Conservation (phyloP, 2,888 invertebrate species). For the Glyphotaelius pellucidus region DNA sequence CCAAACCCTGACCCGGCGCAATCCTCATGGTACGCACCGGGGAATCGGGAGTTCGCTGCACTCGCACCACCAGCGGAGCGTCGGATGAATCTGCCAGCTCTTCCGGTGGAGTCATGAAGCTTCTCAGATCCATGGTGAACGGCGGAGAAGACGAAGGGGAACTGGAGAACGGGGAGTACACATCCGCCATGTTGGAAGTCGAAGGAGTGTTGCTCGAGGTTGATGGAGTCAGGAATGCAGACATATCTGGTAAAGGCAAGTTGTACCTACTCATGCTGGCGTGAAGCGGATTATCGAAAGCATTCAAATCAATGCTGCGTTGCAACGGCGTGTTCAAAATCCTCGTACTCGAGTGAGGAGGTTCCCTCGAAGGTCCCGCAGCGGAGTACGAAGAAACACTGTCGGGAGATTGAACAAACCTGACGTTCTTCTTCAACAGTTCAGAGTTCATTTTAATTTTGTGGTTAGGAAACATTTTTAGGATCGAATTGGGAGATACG, state of each 20-base stretch:
- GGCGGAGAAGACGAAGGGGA: background rate
- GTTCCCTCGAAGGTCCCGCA: background rate
- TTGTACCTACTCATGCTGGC: background rate
- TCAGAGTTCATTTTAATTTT: constrained; percentile 19
- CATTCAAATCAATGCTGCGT: background rate
- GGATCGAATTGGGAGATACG: constrained; percentile 8
- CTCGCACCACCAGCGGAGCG: background rate
- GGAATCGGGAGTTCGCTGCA: background rate
- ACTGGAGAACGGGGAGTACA: background rate
- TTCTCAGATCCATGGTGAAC: background rate
- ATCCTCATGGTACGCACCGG: background rate
- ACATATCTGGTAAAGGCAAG: background rate
- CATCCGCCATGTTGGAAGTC: background rate
- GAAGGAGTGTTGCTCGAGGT: background rate
- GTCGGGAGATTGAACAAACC: constrained; percentile 20
- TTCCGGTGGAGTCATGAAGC: background rate
- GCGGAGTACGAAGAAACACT: constrained; percentile 3
- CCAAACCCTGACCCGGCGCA: background rate
- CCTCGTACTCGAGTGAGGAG: background rate
- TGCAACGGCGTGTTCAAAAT: background rate
- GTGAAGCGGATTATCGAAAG: background rate
- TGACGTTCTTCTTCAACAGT: constrained; percentile 23
- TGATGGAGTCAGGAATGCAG: background rate
- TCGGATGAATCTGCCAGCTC: background rate
- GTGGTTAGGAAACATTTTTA: constrained; percentile 34